phyloP scores from a whole-genome alignment of 1,140 invertebrate genomes.

The Sycophila sp. region DNA sequence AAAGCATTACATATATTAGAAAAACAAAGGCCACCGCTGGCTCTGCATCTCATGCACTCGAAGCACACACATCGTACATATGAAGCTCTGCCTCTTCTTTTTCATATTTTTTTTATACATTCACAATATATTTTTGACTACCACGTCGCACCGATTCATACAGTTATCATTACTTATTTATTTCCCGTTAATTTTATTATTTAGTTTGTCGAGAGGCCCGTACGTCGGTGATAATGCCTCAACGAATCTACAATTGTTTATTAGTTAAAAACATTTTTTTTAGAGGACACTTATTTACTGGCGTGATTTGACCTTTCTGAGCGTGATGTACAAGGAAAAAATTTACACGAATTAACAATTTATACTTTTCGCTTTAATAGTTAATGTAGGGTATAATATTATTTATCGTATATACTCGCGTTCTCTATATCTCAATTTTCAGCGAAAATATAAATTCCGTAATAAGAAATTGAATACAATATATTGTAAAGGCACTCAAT shows the following conservation, averaged over 20 bases:
- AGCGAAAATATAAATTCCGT: conserved; percentile 39
- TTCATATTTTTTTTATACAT: neutral
- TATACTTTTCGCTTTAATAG: conserved; percentile 25
- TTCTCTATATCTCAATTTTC: conserved; percentile 16
- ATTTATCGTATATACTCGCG: neutral
- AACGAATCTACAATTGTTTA: neutral
- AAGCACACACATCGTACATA: conserved; percentile 27
- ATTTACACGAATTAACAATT: conserved; percentile 36
- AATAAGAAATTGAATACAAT: conserved; percentile 40
- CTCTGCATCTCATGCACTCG: conserved; percentile 38
- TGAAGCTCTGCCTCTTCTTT: conserved; percentile 13
- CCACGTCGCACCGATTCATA: conserved; percentile 18
- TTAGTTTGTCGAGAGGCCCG: conserved; percentile 8
- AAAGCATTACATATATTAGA: conserved; percentile 42
- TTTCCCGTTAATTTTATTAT: conserved; percentile 14
- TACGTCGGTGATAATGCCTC: conserved; percentile 16
- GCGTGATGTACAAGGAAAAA: conserved; percentile 28
- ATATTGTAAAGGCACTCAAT: conserved; percentile 40
- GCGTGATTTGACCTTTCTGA: neutral
- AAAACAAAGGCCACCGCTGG: conserved; percentile 45
- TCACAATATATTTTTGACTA: conserved; percentile 10
- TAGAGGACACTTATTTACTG: conserved; percentile 1
- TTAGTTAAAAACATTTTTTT: conserved; percentile 20
- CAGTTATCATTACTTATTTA: conserved; percentile 23
- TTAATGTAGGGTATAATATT: conserved; percentile 13